phyloP scores from a whole-genome alignment of 2,888 invertebrate species.

The Acheta domesticus region DNA sequence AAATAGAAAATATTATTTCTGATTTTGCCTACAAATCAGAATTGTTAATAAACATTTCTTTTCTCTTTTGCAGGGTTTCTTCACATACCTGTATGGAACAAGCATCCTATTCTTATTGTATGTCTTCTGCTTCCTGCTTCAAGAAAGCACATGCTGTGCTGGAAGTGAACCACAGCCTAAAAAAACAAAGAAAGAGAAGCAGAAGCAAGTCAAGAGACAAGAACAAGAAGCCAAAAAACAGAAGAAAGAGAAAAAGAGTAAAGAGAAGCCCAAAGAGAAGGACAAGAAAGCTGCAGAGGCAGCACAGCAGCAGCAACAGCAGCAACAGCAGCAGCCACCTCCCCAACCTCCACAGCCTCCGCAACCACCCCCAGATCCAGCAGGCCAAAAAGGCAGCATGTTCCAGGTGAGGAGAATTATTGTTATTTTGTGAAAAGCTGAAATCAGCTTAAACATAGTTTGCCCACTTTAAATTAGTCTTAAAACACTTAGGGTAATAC shows the following conservation, averaged over 20 bases:
- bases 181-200: slow-evolving; percentile 46
- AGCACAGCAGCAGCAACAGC: slow-evolving; percentile 29
- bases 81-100: slow-evolving; percentile 89
- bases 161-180: slow-evolving; percentile 61
- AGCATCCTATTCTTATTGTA: slow-evolving; percentile 90
- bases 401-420: slow-evolving; percentile 57
- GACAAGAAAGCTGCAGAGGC: slow-evolving; percentile 52
- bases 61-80: slow-evolving; percentile 64
- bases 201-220: slow-evolving; percentile 62
- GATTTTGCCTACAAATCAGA: no score
- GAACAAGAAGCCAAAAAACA: slow-evolving; percentile 46
- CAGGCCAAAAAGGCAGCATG: slow-evolving; percentile 35
- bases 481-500: no score
- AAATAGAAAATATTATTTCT: no score
- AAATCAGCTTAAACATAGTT: no score
- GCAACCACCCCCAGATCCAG: slow-evolving; percentile 21
- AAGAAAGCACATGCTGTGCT: slow-evolving; percentile 84
- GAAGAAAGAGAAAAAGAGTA: slow-evolving; percentile 59
- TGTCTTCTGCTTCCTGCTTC: slow-evolving; percentile 90
- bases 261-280: slow-evolving; percentile 53
- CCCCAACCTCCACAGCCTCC: slow-evolving; percentile 34
- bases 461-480: no score
- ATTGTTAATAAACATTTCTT: no score
- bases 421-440: slow-evolving; percentile 47
- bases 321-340: slow-evolving; percentile 48